Conservation (phyloP, 2,888 invertebrate species). For the Spatulosminthurus flaviceps region DNA sequence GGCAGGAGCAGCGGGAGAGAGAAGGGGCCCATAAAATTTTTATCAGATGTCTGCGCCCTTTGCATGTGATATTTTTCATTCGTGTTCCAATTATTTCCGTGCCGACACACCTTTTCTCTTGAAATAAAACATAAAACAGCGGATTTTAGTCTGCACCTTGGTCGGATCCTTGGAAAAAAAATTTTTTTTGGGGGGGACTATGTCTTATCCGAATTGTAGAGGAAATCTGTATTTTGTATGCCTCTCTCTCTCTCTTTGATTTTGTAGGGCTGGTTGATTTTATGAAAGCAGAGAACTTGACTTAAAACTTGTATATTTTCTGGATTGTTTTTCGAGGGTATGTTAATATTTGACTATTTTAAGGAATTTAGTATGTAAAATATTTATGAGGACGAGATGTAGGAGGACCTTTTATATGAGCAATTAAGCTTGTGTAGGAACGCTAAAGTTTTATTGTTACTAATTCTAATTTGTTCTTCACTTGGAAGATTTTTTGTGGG, state of each 20-base stretch:
- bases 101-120: conserved; percentile 54
- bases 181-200: neutral
- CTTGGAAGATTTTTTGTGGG: neutral
- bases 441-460: conserved; percentile 23
- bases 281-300: neutral
- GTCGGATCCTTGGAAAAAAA: neutral
- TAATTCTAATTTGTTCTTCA: conserved; percentile 18
- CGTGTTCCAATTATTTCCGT: conserved; percentile 60
- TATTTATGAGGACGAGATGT: too few relatives aligned
- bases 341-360: too few relatives aligned
- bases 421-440: neutral
- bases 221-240: neutral
- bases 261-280: neutral
- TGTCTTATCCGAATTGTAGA: neutral
- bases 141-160: conserved; percentile 28
- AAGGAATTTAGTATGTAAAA: too few relatives aligned
- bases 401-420: neutral
- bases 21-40: conserved; percentile 55
- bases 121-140: conserved; percentile 37
- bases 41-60: conserved; percentile 56
- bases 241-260: neutral
- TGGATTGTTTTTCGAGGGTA: too few relatives aligned
- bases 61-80: conserved; percentile 60
- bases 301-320: too few relatives aligned
- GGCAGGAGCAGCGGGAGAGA: conserved; percentile 46